Conservation (phyloP, 2,888 invertebrate genomes). For the Hipparchia sbordonii region DNA sequence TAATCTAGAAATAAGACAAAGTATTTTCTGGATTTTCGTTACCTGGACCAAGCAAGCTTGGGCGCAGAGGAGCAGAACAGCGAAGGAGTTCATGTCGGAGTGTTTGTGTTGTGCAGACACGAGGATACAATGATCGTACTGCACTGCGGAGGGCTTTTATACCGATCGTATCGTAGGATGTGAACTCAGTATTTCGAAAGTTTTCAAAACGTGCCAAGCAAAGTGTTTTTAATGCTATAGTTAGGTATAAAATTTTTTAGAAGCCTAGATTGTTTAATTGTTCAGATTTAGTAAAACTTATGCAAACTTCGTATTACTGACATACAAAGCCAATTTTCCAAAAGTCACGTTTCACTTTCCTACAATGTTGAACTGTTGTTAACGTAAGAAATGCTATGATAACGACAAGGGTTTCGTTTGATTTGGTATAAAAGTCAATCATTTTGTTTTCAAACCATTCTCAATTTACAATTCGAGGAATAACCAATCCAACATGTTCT, state of each 20-base stretch:
- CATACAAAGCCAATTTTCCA: not conserved
- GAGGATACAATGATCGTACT: conserved; percentile 4
- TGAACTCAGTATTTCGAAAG: not conserved
- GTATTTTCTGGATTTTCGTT: conserved; percentile 10
- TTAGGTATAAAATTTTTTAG: not conserved
- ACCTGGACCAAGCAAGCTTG: conserved; percentile 57
- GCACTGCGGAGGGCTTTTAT: conserved; percentile 4
- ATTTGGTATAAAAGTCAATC: not conserved
- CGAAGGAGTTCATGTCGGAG: conserved; percentile 48
- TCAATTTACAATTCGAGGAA: conserved; percentile 21
- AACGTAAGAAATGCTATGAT: not conserved
- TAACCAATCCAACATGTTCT: conserved; percentile 33
- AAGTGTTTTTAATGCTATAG: not conserved
- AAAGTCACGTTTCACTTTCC: conserved; percentile 6
- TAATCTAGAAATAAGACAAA: not conserved
- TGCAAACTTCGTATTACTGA: not conserved
- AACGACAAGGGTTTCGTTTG: not conserved
- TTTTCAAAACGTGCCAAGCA: not conserved
- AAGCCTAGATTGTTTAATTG: not conserved
- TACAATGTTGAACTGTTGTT: not conserved
- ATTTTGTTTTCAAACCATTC: not conserved
- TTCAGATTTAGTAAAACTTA: not conserved
- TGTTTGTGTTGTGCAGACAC: conserved; percentile 11
- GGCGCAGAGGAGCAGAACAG: conserved; percentile 49
- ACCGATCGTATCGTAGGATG: not conserved